A percentile compares a stretch with the other conserved stretches of the same genome.
phyloP scores from a whole-genome alignment of 2,113 vertebrate genomes.

The Chroicocephalus ridibundus region DNA sequence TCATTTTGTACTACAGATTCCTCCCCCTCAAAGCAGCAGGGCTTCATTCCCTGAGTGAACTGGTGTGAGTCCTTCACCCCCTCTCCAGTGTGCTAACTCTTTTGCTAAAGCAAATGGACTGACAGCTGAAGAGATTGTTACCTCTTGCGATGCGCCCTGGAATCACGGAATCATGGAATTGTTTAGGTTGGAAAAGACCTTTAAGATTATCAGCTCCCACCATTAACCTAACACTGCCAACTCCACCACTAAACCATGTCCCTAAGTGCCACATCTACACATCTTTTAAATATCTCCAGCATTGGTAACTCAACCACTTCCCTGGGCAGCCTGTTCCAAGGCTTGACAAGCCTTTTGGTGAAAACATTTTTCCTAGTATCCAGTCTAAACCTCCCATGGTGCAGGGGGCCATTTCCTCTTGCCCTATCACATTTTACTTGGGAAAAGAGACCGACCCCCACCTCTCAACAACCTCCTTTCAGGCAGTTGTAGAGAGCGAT shows the following conservation, averaged over 20 bases:
- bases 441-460: neutral
- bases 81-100: neutral
- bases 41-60: neutral
- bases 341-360: neutral
- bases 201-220: neutral
- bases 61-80: neutral
- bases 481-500: neutral
- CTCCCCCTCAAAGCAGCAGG: neutral
- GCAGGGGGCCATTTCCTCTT: neutral
- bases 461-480: neutral
- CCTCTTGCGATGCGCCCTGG: rapidly evolving
- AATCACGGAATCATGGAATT: neutral
- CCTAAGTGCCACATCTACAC: neutral
- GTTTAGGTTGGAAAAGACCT: neutral
- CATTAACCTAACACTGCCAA: neutral
- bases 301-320: neutral
- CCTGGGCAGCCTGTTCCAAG: neutral
- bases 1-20: neutral
- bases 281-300: neutral
- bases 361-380: neutral
- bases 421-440: neutral
- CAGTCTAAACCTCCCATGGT: neutral
- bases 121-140: neutral
- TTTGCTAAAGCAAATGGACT: neutral
- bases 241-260: neutral